phyloP scores from a whole-genome alignment of 1,140 invertebrate species.

The Drosophila bocqueti region DNA sequence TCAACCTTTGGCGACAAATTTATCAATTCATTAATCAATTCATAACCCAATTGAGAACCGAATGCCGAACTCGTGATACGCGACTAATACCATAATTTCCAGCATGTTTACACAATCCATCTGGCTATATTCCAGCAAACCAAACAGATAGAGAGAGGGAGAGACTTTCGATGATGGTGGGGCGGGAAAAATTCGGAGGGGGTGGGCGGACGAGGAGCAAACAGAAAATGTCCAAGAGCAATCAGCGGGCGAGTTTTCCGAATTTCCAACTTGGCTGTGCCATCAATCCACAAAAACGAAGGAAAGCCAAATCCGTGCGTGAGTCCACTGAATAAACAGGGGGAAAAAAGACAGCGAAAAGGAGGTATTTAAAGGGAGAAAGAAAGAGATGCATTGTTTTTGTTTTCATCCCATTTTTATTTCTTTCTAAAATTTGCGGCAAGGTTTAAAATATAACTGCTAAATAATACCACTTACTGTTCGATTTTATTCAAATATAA shows the following conservation, averaged over 20 bases:
- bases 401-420: slow-evolving; percentile 11
- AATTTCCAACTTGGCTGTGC: slow-evolving; percentile 46
- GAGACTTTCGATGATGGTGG: not conserved
- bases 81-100: slow-evolving; percentile 79
- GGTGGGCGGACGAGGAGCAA: slow-evolving; percentile 16
- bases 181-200: slow-evolving; percentile 3
- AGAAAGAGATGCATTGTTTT: slow-evolving; percentile 2
- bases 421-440: not conserved
- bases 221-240: slow-evolving; percentile 62
- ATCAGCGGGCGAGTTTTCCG: slow-evolving; percentile 48
- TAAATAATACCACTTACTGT: not conserved
- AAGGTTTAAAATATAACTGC: not conserved
- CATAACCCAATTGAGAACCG: slow-evolving; percentile 47
- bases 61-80: slow-evolving; percentile 52
- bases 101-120: slow-evolving; percentile 84
- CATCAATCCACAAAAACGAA: slow-evolving; percentile 72
- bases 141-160: slow-evolving; percentile 44
- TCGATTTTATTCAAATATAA: not conserved
- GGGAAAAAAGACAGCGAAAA: slow-evolving; percentile 39
- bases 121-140: slow-evolving; percentile 76
- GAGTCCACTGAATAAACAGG: slow-evolving; percentile 69
- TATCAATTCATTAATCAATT: slow-evolving; percentile 62
- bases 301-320: slow-evolving; percentile 71
- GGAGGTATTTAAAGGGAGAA: slow-evolving; percentile 5
- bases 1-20: slow-evolving; percentile 36